A percentile compares a stretch with the other conserved stretches of the same genome.
Evolutionary conservation across 2,113 vertebrate species (phyloP).

Genomic region (Argyrosomus japonicus): DNA sequence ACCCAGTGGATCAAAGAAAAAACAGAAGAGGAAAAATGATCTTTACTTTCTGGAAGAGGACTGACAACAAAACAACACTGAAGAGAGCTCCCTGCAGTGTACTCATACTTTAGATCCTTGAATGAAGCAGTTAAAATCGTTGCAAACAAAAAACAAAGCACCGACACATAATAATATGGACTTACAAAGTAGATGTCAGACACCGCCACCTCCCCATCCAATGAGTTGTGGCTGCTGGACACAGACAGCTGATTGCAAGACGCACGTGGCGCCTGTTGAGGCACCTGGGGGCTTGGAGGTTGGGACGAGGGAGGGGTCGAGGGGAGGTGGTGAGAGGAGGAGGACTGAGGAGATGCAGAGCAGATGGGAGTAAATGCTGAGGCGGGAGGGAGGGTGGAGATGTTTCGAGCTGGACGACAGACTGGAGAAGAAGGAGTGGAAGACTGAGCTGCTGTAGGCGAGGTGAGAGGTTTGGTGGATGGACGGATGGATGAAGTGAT

Average conservation of each 20-base stretch:
- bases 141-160: neutral
- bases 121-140: neutral
- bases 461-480: constrained; percentile 64
- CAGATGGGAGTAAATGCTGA: constrained; percentile 74
- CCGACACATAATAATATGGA: constrained; percentile 12
- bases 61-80: neutral
- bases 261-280: constrained; percentile 61
- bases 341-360: constrained; percentile 45
- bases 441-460: constrained; percentile 29
- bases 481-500: constrained; percentile 66
- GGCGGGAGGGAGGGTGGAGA: constrained; percentile 47
- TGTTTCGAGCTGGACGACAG: neutral
- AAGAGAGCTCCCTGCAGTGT: neutral
- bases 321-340: constrained; percentile 56
- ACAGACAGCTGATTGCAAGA: constrained; percentile 89
- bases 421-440: constrained; percentile 30
- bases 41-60: constrained; percentile 28
- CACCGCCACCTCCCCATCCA: constrained; percentile 89
- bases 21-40: constrained; percentile 30
- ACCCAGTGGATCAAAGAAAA: constrained; percentile 57
- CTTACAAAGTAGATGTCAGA: constrained; percentile 99
- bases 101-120: neutral
- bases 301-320: constrained; percentile 76
- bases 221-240: constrained; percentile 90
- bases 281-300: constrained; percentile 67